Percentiles rank a stretch among this genome's conserved stretches.
These are phyloP conservation scores for Opisthograptis luteolata DNA, from an alignment of 2,888 invertebrate species.

Conservation along the genomic window DNA sequence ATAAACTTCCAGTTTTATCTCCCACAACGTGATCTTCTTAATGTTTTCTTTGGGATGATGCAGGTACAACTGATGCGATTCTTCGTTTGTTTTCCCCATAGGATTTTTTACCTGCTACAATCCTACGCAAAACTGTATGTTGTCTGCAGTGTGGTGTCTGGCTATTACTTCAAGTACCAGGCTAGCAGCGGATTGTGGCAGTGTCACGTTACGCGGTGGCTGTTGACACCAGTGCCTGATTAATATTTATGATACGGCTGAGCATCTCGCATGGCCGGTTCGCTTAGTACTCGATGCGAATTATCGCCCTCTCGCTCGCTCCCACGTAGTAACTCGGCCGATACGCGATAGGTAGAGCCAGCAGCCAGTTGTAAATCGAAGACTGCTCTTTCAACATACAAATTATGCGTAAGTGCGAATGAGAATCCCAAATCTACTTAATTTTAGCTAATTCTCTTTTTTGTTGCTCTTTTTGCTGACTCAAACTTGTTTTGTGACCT, in stretches of 20 bases:
- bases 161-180: constrained; percentile 69
- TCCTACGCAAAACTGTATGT: constrained; percentile 41
- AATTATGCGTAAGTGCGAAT: constrained; percentile 79
- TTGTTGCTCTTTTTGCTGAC: constrained; percentile 49
- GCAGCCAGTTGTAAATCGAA: constrained; percentile 61
- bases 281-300: constrained; percentile 75
- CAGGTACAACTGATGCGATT: not conserved
- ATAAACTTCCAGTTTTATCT: constrained; percentile 37
- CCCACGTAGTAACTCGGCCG: constrained; percentile 45
- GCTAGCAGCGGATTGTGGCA: constrained; percentile 76
- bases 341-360: constrained; percentile 55
- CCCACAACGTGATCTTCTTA: constrained; percentile 30
- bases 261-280: constrained; percentile 84
- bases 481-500: constrained; percentile 50
- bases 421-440: constrained; percentile 78
- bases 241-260: constrained; percentile 84
- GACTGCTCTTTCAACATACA: constrained; percentile 70
- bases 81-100: not conserved
- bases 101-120: constrained; percentile 26
- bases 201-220: constrained; percentile 84
- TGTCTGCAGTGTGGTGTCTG: constrained; percentile 60
- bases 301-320: constrained; percentile 70
- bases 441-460: constrained; percentile 67
- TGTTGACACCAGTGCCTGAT: constrained; percentile 85
- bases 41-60: constrained; percentile 22